These are phyloP conservation scores for Mormyrus hasselquistii DNA, from an alignment of 2,797 vertebrate species.

Conservation along the genomic window DNA sequence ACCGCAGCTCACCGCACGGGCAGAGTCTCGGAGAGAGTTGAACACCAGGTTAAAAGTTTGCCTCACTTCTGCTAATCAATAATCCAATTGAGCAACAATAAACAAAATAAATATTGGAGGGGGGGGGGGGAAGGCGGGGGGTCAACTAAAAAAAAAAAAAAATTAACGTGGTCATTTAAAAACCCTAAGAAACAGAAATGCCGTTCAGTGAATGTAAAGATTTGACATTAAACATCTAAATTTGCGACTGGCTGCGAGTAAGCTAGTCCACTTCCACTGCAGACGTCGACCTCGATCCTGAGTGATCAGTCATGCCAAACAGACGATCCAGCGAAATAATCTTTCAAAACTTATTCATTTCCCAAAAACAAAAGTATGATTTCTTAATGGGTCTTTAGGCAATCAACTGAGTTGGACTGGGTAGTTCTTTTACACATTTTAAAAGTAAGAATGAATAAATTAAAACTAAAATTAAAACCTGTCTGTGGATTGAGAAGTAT, in stretches of 20 bases:
- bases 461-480: neutral
- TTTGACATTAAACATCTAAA: slow-evolving; percentile 39
- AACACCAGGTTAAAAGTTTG: neutral
- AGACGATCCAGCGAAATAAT: neutral
- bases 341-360: neutral
- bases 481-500: neutral
- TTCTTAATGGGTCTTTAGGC: slow-evolving; percentile 2
- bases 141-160: neutral
- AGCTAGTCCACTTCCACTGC: slow-evolving; percentile 18
- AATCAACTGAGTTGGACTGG: neutral
- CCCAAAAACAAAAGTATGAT: slow-evolving; percentile 9
- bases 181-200: slow-evolving; percentile 10
- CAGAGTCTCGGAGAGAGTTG: neutral
- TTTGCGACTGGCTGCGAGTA: slow-evolving; percentile 33
- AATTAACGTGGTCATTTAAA: neutral
- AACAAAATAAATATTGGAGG: slow-evolving; percentile 15
- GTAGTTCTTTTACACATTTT: neutral
- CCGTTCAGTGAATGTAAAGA: slow-evolving; percentile 28
- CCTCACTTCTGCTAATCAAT: neutral
- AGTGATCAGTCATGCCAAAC: slow-evolving; percentile 14
- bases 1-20: neutral
- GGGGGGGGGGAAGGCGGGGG: no score
- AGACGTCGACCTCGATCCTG: neutral
- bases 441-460: neutral
- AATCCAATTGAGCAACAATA: neutral